A percentile compares a stretch with the other conserved stretches of the same genome.
These are phyloP conservation scores for Musca domestica DNA, from an alignment of 1,140 invertebrate species.

Conservation along the genomic window DNA sequence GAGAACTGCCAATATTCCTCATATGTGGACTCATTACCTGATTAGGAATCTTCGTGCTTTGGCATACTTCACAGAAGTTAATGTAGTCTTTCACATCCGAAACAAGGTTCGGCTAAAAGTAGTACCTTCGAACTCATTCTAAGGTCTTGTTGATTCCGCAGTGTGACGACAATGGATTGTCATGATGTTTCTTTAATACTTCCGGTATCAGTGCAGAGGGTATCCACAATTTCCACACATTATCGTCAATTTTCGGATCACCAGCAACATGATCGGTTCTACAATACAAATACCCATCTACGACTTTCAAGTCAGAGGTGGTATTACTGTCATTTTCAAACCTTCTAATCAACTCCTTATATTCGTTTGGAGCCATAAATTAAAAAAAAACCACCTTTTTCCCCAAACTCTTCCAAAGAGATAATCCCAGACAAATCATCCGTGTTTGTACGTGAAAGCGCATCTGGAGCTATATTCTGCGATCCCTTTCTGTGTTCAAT, in stretches of 20 bases:
- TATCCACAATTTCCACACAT: background rate
- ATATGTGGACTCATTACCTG: background rate
- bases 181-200: background rate
- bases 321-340: background rate
- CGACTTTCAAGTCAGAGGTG: background rate
- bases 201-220: background rate
- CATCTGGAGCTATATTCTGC: background rate
- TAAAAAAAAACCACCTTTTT: background rate
- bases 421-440: background rate
- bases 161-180: background rate
- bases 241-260: background rate
- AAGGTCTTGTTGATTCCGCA: constrained; percentile 3
- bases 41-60: background rate
- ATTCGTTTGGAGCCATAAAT: background rate
- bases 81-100: background rate
- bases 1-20: background rate
- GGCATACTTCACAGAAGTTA: background rate
- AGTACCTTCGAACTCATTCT: constrained; percentile 1
- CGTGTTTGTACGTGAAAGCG: no score
- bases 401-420: background rate
- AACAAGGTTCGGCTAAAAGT: background rate
- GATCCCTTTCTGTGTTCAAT: constrained; percentile 48
- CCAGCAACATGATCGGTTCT: background rate
- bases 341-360: background rate
- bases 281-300: background rate